A percentile compares a stretch with the other conserved stretches of the same genome.
Evolutionary conservation across 2,113 vertebrate species (phyloP).

Genomic region (Heptranchias perlo): DNA sequence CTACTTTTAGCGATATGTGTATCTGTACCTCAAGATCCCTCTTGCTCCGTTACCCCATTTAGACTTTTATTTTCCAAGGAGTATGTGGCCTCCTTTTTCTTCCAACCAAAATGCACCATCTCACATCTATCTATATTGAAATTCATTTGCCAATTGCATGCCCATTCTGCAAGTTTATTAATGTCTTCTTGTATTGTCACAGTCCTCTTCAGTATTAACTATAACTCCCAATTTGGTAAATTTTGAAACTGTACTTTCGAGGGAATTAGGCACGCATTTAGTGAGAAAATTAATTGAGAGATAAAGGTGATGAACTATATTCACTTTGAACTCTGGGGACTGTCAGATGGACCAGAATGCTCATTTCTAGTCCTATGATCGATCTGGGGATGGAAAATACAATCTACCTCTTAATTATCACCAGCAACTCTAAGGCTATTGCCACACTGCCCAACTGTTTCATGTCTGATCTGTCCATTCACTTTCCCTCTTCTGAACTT

Average conservation of each 20-base stretch:
- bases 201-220: neutral
- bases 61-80: neutral
- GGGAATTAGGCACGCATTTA: neutral
- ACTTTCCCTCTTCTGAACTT: neutral
- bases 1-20: too few species aligned
- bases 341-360: neutral
- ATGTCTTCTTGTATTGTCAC: neutral
- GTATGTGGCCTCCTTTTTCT: neutral
- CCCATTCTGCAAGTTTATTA: neutral
- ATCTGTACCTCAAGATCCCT: too few species aligned
- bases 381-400: neutral
- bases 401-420: neutral
- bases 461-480: neutral
- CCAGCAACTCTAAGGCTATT: neutral
- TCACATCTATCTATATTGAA: neutral
- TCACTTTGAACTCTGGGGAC: neutral
- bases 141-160: neutral
- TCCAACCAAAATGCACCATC: neutral
- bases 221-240: neutral
- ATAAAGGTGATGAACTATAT: neutral
- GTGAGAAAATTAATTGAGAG: neutral
- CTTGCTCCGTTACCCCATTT: too few species aligned
- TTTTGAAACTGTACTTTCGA: neutral
- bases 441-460: neutral
- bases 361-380: neutral